Percentiles rank a stretch among this genome's conserved stretches.
Evolutionary conservation across 2,888 invertebrate genomes (phyloP).

Genomic region (Oscheius sp.): DNA sequence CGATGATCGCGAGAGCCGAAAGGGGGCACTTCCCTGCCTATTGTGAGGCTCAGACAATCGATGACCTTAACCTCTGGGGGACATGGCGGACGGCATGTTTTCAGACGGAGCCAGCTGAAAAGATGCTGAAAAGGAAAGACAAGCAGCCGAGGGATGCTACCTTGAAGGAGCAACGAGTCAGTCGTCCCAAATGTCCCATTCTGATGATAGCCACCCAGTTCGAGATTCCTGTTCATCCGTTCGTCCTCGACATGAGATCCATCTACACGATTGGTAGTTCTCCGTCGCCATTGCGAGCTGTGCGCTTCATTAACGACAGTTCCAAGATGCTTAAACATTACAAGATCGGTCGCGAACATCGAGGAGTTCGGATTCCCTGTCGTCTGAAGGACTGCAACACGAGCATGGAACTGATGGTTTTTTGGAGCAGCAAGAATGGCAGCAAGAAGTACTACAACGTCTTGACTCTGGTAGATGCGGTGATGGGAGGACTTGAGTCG

Average conservation of each 20-base stretch:
- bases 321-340: constrained; percentile 9
- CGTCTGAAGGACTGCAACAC: constrained; percentile 14
- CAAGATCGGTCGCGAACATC: constrained; percentile 6
- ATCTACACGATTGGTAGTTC: neutral
- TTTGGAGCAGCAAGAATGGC: constrained; percentile 7
- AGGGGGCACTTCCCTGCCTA: too few species aligned
- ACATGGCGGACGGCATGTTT: neutral
- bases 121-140: neutral
- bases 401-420: constrained; percentile 20
- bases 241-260: constrained; percentile 12
- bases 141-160: neutral
- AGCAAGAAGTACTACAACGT: constrained; percentile 1
- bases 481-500: neutral
- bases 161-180: neutral
- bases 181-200: constrained; percentile 14
- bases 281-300: neutral
- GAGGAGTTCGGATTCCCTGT: constrained; percentile 8
- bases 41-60: too few species aligned
- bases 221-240: constrained; percentile 22
- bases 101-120: neutral
- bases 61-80: too few species aligned
- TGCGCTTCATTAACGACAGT: constrained; percentile 20
- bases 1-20: too few species aligned
- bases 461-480: constrained; percentile 8
- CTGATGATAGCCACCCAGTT: constrained; percentile 1